phyloP scores from a whole-genome alignment of 2,797 vertebrate genomes.

The Mormyrops attenuatus region DNA sequence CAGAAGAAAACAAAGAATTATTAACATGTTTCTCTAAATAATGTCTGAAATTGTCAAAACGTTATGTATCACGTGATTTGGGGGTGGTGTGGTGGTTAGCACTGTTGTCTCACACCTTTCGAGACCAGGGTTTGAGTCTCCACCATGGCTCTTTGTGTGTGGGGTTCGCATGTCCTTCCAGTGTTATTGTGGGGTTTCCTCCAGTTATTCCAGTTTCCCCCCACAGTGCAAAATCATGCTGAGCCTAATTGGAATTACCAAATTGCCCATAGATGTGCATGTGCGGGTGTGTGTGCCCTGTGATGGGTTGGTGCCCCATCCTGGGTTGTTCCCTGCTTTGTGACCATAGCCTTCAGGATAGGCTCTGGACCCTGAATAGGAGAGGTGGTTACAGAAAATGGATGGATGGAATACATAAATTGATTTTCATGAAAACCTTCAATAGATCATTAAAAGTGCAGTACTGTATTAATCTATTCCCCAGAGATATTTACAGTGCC shows the following conservation, averaged over 20 bases:
- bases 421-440: background rate
- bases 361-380: background rate
- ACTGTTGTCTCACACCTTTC: background rate
- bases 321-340: background rate
- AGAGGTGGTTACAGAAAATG: background rate
- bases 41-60: background rate
- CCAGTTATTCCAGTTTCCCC: background rate
- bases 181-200: background rate
- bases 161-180: background rate
- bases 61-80: background rate
- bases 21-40: background rate
- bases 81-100: background rate
- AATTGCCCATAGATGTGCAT: background rate
- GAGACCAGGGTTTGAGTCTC: background rate
- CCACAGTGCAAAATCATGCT: background rate
- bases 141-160: background rate
- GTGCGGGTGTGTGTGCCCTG: background rate
- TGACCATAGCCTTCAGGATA: background rate
- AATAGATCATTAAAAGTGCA: background rate
- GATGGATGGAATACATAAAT: background rate
- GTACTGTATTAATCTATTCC: background rate
- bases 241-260: background rate
- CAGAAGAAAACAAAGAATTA: background rate
- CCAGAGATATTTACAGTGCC: background rate
- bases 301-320: background rate